Conservation (phyloP, 2,113 vertebrate species). For the Calidris pugnax region DNA sequence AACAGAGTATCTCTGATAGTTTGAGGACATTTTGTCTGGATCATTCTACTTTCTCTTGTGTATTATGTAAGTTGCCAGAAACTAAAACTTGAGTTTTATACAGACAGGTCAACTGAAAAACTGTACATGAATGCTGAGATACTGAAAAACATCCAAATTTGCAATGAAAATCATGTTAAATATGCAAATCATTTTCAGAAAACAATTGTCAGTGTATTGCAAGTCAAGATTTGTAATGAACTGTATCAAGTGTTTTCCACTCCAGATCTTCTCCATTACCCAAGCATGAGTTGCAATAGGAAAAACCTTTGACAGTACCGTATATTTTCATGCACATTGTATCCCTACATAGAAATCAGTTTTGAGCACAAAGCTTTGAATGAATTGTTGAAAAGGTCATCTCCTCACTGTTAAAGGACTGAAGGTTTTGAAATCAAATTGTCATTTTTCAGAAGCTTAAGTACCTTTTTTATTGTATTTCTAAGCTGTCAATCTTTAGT, state of each 20-base stretch:
- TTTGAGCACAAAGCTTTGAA: neutral
- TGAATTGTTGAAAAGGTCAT: neutral
- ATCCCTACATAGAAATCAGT: neutral
- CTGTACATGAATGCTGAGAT: neutral
- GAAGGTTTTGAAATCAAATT: neutral
- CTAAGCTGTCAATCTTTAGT: neutral
- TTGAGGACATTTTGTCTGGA: neutral
- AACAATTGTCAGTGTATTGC: neutral
- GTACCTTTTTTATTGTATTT: neutral
- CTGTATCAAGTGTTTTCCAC: neutral
- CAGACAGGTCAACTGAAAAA: neutral
- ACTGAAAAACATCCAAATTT: neutral
- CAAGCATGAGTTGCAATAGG: neutral
- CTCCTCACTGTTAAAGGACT: neutral
- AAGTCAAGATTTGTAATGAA: neutral
- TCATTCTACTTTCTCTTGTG: neutral
- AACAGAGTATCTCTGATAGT: conserved; percentile 15
- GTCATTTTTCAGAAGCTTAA: neutral
- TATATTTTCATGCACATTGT: neutral
- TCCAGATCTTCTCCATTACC: neutral
- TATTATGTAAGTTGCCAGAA: neutral
- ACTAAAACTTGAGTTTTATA: neutral
- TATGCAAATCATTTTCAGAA: neutral
- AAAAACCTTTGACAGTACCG: neutral
- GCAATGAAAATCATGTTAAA: neutral